Base-by-base conservation (phyloP, 2,888 invertebrate species). In the Rhopalosiphum nymphaeae region DNA sequence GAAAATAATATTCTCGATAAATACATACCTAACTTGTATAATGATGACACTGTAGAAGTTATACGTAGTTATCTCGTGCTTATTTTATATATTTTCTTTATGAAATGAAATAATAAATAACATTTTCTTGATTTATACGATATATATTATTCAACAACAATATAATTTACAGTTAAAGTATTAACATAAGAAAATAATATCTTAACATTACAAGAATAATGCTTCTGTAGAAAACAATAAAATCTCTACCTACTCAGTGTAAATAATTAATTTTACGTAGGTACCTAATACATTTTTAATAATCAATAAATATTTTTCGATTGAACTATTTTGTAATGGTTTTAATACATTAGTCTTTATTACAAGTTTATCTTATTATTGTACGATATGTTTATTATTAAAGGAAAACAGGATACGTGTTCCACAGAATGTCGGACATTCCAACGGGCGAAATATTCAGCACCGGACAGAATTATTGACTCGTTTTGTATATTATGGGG, bases 391-490 rank as follows among this genome's bases (percentile, higher is more conserved):
- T 67, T n/a, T 92, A 92, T 49, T 92, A 92, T 67, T 87, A 92
- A 87, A 87, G 67, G 29, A 92, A 92, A 92, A 92, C 92, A 92
- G 86, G 90, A 91, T 90, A 94, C 86, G 85, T 87, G 85, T 91
- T 67, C 57, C 36, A 93, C 42, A 86, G 85, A 85, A 94, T 87
- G 89, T 89, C 86, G 90, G 94, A 94, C 93, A 93, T 93, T 93
- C 93, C 93, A 57, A 85, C 67, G 44, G 86, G 91, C 94, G 94
- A 94, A 94, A 94, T 94, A 94, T 94, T 94, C 94, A 94, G 94
- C 94, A 91, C 94, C 91, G 61, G 91, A 86, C 94, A 94, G 94
- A 91, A 86, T 94, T 86, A 86, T 94, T 94, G 86, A 91, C 93
- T 94, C 86, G 94, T 94, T 94, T 94, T 91, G 94, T 94, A 67